Evolutionary conservation across 1,140 invertebrate species (phyloP).

Genomic region (Chionoecetes opilio): DNA sequence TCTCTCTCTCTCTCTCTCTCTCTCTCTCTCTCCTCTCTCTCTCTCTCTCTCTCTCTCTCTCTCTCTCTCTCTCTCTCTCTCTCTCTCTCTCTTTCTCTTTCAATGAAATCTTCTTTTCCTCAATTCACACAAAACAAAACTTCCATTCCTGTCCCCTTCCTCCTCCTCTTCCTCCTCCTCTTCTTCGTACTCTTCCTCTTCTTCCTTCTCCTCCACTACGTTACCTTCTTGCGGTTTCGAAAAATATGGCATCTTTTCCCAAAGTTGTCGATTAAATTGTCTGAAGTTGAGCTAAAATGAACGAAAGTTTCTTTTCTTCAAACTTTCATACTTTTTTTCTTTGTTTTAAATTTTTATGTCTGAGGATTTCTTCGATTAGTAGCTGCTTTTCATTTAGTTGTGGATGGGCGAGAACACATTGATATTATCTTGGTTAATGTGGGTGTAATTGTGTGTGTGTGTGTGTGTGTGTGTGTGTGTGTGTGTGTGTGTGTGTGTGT

Average conservation of each 20-base stretch:
- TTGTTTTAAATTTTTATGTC: too few species aligned
- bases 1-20: constrained; percentile 33
- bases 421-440: not conserved
- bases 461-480: constrained; percentile 36
- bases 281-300: not conserved
- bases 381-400: not conserved
- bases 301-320: not conserved
- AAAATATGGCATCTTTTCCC: not conserved
- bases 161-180: not conserved
- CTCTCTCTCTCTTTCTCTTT: constrained; percentile 29
- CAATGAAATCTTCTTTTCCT: not conserved
- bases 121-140: not conserved
- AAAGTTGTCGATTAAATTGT: not conserved
- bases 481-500: not conserved
- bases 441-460: constrained; percentile 43
- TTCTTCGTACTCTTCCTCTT: not conserved
- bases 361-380: not conserved
- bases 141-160: too few species aligned
- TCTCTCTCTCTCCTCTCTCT: constrained; percentile 48
- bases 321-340: not conserved
- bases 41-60: constrained; percentile 48
- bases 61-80: constrained; percentile 48
- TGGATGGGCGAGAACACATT: too few species aligned
- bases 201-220: not conserved
- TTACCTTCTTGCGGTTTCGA: not conserved